These are phyloP conservation scores for Myotis planiceps DNA, from an alignment of 2,797 vertebrate species.

Conservation along the genomic window DNA sequence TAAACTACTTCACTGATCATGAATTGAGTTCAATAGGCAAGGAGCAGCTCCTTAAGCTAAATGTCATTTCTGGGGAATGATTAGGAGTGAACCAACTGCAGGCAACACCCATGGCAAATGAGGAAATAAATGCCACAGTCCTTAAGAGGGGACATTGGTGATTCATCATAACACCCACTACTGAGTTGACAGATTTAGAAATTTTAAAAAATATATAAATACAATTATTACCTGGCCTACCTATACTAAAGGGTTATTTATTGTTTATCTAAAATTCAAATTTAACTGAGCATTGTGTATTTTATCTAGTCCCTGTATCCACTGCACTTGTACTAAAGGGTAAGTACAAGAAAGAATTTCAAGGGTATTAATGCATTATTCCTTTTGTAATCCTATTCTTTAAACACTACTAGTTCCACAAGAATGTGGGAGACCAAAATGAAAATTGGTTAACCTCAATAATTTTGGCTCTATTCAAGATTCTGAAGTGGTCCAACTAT, in stretches of 20 bases:
- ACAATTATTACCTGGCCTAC: not conserved
- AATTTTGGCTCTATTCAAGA: not conserved
- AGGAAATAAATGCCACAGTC: not conserved
- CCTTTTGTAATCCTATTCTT: not conserved
- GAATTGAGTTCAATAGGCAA: not conserved
- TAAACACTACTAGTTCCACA: not conserved
- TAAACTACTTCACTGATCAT: not conserved
- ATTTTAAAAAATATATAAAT: not conserved
- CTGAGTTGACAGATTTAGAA: not conserved
- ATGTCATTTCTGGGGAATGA: not conserved
- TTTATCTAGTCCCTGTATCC: not conserved
- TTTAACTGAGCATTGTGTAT: not conserved
- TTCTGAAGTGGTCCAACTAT: not conserved
- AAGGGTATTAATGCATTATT: not conserved
- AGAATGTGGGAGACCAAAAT: not conserved
- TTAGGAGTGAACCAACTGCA: not conserved
- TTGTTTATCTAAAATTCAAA: slow-evolving; percentile 32
- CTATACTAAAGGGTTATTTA: not conserved
- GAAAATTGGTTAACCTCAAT: not conserved
- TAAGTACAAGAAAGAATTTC: not conserved
- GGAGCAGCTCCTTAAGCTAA: not conserved
- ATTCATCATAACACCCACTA: not conserved
- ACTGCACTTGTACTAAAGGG: not conserved
- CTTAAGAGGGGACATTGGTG: not conserved
- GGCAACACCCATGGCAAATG: not conserved